Base-by-base conservation (phyloP, 2,888 invertebrate species). In the Rhorus exstirpatorius region DNA sequence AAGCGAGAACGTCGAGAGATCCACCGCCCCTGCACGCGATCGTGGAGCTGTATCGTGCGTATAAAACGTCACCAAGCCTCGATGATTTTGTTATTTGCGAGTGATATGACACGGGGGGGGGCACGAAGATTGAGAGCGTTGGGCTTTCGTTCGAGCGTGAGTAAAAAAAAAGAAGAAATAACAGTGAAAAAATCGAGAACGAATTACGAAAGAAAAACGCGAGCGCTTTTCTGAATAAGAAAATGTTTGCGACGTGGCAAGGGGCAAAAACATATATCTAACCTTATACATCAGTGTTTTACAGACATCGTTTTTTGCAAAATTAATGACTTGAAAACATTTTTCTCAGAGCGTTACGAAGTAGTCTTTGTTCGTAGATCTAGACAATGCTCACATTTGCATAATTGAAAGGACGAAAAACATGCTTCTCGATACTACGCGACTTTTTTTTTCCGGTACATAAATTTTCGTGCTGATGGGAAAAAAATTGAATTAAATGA, bases 401-500 rank as follows among this genome's bases (percentile, higher is more conserved):
- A 12, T 21, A 3, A 44, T 67, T 10, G 10, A 46, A 26, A 21
- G 4, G n/a, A 12, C 12, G 12, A 49, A 49, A 44, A 0, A 10
- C 4, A 6, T 44, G 6, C 49, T 1, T 35, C 35, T 67, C 51
- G 41, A 12, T 58, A 17, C 44, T 26, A 7, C 7, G 19, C 14
- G 7, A 17, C 21, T 70, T 63, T 38, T 76, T n/a, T 38, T 10
- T 17, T 17, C 24, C 53, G 26, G 4, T 17, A 17, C 53, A 44
- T 53, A 75, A 80, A 75, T 80, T 68, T 0, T 14, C 0, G 24
- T 35, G 26, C 8, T 12, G 63, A 46, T 21, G 41, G 44, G 10
- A 49, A 68, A 53, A 75, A 67, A 65, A 60, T 31, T 49, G 44
- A 76, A 76, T 60, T 58, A 53, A 81, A 72, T 58, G 58, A 81